Evolutionary conservation across 23 tunicate species (phyloP).

Genomic region (Halocynthia roretzi): DNA sequence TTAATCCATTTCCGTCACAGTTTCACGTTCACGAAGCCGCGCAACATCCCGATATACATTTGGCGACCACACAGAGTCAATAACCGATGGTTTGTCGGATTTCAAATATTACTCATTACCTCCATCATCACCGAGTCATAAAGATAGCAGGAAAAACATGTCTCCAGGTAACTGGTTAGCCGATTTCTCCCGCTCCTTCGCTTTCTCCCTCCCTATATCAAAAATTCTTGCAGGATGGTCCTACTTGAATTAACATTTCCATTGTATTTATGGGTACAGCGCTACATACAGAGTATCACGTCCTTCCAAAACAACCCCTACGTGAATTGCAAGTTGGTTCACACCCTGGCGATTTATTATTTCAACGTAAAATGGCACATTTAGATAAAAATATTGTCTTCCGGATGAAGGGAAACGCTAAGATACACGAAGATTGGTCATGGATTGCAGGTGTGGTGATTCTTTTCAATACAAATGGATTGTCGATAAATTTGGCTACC

Average conservation of each 20-base stretch:
- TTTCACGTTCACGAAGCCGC: slow-evolving; percentile 16
- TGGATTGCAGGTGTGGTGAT: slow-evolving; percentile 57
- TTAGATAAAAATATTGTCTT: slow-evolving; percentile 62
- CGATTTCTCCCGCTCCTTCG: not conserved
- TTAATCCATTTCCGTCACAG: slow-evolving; percentile 17
- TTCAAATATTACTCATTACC: slow-evolving; percentile 15
- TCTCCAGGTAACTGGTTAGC: not conserved
- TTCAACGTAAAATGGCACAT: slow-evolving; percentile 53
- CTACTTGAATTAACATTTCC: too few species aligned
- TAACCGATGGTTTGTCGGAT: slow-evolving; percentile 29
- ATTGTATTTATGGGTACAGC: not conserved
- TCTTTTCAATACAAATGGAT: not conserved
- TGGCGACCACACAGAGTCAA: slow-evolving; percentile 8
- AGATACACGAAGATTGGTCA: slow-evolving; percentile 64
- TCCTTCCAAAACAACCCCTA: too few species aligned
- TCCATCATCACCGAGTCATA: slow-evolving; percentile 14
- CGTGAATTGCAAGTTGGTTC: not conserved
- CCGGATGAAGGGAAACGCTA: slow-evolving; percentile 38
- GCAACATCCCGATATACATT: slow-evolving; percentile 26
- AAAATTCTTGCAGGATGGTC: too few species aligned
- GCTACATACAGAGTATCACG: too few species aligned
- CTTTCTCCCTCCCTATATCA: too few species aligned
- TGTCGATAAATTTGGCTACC: not conserved
- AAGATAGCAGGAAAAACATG: slow-evolving; percentile 2
- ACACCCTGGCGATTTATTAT: slow-evolving; percentile 6